Percentiles rank a stretch among this genome's conserved stretches.
These are phyloP conservation scores for Crotophaga sulcirostris DNA, from an alignment of 2,113 vertebrate genomes.

Conservation along the genomic window DNA sequence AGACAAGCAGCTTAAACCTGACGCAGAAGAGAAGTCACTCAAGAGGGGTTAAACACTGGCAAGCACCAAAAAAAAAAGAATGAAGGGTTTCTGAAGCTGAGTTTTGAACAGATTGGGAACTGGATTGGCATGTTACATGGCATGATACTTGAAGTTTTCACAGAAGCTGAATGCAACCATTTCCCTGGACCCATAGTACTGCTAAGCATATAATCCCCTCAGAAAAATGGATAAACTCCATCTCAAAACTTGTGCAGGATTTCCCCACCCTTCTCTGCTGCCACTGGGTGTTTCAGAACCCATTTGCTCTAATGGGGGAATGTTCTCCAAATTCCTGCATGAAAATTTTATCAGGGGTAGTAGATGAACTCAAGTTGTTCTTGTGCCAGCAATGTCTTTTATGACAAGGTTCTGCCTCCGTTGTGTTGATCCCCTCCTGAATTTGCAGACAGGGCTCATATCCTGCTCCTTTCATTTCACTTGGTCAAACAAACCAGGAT, in stretches of 20 bases:
- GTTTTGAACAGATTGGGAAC: background rate
- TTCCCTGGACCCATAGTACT: background rate
- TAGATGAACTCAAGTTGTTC: background rate
- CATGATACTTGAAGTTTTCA: background rate
- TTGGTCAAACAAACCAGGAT: background rate
- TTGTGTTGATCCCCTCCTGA: background rate
- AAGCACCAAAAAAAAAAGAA: background rate
- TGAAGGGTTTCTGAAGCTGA: background rate
- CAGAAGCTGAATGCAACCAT: background rate
- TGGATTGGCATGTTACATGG: background rate
- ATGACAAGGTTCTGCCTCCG: background rate
- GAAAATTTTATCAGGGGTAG: background rate
- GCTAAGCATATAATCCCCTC: background rate
- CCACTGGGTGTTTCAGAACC: background rate
- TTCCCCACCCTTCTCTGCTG: background rate
- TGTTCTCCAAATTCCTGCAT: background rate
- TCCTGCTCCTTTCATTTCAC: background rate
- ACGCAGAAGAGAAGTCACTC: background rate
- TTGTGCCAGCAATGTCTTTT: background rate
- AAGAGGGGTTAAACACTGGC: background rate
- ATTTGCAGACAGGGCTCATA: background rate
- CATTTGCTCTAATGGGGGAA: accelerated
- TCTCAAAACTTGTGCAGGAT: background rate
- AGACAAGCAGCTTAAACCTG: conserved; percentile 17
- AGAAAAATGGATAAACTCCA: background rate